Evolutionary conservation across 2,113 vertebrate species (phyloP), one percentile per base, ranked within the genome.

Genomic region (Oreotrochilus melanogaster): DNA sequence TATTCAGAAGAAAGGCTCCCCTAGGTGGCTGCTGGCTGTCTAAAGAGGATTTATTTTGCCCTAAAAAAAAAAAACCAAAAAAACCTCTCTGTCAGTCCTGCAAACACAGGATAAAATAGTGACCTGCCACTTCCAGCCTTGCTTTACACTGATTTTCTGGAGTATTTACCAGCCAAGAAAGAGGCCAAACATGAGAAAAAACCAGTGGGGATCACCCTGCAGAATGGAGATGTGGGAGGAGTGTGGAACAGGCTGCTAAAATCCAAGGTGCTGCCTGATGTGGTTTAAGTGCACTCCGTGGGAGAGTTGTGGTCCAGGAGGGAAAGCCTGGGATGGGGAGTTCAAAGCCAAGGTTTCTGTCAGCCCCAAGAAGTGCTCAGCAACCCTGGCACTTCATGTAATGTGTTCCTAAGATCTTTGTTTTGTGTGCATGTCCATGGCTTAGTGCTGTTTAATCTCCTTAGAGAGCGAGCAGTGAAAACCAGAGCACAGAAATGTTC

Each of bases 201-300:
- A 73, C 7, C 27, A 24, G 37, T 39, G 80, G 30, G 7, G 14
- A 28, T 3, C 9, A 4, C 10, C 31, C 8, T 6, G 30, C 42
- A 21, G 45, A 7, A 51, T 14, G 18, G 57, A 69, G 65, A 78
- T 2, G 33, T 82, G 85, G 45, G 23, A 30, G 45, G 61, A 61
- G 51, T 79, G 30, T 13, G 4, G 2, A 56, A 24, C 6, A 27
- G 31, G 21, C 45, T 37, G 4, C 51, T 61, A 56, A 71, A 72
- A 45, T 15, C 78, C 21, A 3, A 1, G 5, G 14, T 1, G 2
- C 33, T 43, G 1, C 31, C 18, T 1, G 21, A 19, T 42, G 82
- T 42, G 11, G 4, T 64, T 62, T 42, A 28, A 51, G 62, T 10
- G 6, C 35, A 3, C 9, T 22, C 16, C 37, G 7, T 7, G 8